A percentile compares a stretch with the other conserved stretches of the same genome.
These are phyloP conservation scores for Brachynemurus nebulosus DNA, from an alignment of 2,888 invertebrate species.

Conservation along the genomic window DNA sequence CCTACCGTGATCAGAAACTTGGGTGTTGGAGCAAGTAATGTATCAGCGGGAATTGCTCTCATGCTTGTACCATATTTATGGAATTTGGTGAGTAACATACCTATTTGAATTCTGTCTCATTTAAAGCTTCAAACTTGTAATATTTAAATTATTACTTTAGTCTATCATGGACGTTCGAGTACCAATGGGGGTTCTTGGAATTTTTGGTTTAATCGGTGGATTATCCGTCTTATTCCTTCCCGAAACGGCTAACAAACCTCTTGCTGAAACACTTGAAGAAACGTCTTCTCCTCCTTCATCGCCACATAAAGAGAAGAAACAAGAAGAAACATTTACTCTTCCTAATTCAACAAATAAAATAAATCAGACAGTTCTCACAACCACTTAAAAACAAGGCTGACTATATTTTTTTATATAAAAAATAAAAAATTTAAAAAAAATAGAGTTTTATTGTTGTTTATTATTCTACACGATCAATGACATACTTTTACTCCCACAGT, in stretches of 20 bases:
- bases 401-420: no score
- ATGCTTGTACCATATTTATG: slow-evolving; percentile 67
- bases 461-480: no score
- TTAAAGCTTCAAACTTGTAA: background rate
- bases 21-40: slow-evolving; percentile 61
- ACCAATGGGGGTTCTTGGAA: slow-evolving; percentile 57
- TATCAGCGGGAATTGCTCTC: slow-evolving; percentile 59
- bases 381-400: no score
- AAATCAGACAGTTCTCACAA: no score
- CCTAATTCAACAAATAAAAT: no score
- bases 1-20: slow-evolving; percentile 68
- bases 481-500: no score
- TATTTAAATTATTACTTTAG: slow-evolving; percentile 32
- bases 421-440: no score
- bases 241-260: slow-evolving; percentile 49
- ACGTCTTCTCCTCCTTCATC: slow-evolving; percentile 13
- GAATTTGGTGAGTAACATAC: slow-evolving; percentile 48
- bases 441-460: no score
- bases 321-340: background rate
- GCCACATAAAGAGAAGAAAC: background rate
- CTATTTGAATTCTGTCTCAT: no score
- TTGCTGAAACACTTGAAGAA: slow-evolving; percentile 29
- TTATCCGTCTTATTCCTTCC: slow-evolving; percentile 58
- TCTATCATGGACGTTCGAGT: slow-evolving; percentile 48
- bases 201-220: slow-evolving; percentile 55